phyloP scores from a whole-genome alignment of 2,113 vertebrate genomes.

The Eubucco bourcierii region DNA sequence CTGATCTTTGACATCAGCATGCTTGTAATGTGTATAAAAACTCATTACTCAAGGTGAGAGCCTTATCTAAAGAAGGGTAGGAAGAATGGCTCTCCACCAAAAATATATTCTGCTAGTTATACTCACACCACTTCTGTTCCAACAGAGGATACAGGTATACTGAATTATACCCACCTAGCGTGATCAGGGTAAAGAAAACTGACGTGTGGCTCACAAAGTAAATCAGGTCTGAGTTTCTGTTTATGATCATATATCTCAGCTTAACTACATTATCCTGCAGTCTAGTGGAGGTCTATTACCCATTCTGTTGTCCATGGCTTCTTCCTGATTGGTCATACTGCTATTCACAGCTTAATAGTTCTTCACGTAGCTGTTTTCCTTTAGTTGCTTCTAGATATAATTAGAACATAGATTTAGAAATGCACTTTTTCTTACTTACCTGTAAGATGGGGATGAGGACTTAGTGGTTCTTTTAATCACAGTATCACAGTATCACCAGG shows the following conservation, averaged over 20 bases:
- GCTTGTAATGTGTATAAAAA: background rate
- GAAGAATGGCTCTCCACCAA: background rate
- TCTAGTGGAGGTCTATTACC: background rate
- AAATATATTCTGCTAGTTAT: background rate
- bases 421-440: background rate
- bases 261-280: background rate
- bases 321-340: background rate
- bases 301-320: background rate
- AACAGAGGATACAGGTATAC: background rate
- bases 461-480: constrained; percentile 3
- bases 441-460: background rate
- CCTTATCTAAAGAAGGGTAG: background rate
- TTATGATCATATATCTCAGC: background rate
- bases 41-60: background rate
- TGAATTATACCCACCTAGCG: background rate
- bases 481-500: too few relatives aligned
- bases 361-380: background rate
- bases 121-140: background rate
- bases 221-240: background rate
- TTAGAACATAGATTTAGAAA: constrained; percentile 26
- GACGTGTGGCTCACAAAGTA: background rate
- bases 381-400: constrained; percentile 35
- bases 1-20: background rate
- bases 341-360: background rate
- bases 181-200: background rate